Base-by-base conservation (phyloP, 2,113 vertebrate genomes). In the Varanus komodoensis region DNA sequence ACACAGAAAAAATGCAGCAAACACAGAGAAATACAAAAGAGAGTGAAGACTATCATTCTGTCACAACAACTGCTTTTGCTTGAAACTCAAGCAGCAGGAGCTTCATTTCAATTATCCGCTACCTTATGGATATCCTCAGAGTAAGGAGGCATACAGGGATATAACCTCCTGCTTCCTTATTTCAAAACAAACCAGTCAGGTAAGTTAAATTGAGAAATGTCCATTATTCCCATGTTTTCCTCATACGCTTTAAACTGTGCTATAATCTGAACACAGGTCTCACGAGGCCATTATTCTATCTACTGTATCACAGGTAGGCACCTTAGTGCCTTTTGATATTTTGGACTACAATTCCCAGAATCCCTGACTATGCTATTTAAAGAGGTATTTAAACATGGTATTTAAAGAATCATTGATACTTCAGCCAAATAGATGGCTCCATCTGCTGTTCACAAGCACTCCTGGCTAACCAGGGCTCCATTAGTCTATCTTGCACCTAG, bases 51-150 rank as follows among this genome's bases (percentile, higher is more conserved):
- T 44, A 64, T 74, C 57, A 64, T 82, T 54, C 52, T 6, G 3
- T 8, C 67, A 71, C 6, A 73, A 73, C 4, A 44, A 27, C 29
- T 73, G 32, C 9, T 74, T 86, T 32, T 21, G n/a, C 23, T 25
- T 82, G 25, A 82, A 34, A 82, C 17, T n/a, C 73, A 74, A 88
- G 87, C 50, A 88, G 50, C 50, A 54, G 68, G n/a, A 82, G 73
- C 29, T 29, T 57, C 50, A 73, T 82, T 88, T 73, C 21, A 82
- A 29, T 25, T n/a, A 88, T 11, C 78, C 29, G 44, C 29, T 3
- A 19, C 38, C 57, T 57, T 82, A 57, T 82, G 23, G 19, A 81
- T 29, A 12, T 21, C 75, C 34, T 68, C 1, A 44, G 38, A 84
- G 23, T 84, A 23, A 84, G 54, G 52, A 80, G n/a, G 54, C 32